These are phyloP conservation scores for Patella pellucida DNA, from an alignment of 2,888 invertebrate species.

Conservation along the genomic window DNA sequence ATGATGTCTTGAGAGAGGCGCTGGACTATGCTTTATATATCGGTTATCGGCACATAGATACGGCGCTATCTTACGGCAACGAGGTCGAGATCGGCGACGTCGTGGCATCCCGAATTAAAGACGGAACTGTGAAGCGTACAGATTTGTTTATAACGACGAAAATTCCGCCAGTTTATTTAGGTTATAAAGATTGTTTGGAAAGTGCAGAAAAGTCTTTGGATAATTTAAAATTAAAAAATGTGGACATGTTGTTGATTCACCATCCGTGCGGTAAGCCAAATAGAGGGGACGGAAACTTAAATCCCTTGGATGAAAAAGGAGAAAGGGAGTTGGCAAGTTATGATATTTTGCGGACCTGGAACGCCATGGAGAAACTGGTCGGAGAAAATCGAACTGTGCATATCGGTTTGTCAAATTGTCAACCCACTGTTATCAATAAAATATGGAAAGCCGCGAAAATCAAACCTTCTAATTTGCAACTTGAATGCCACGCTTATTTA, in stretches of 20 bases:
- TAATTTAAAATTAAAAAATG: conserved; percentile 45
- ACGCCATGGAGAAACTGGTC: conserved; percentile 44
- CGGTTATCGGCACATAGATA: conserved; percentile 57
- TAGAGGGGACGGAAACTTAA: conserved; percentile 39
- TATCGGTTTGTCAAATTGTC: conserved; percentile 61
- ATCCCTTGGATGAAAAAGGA: conserved; percentile 34
- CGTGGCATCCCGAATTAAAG: conserved; percentile 37
- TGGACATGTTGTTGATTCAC: conserved; percentile 59
- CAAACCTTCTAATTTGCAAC: conserved; percentile 52
- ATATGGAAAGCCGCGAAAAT: conserved; percentile 43
- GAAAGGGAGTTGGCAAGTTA: conserved; percentile 38
- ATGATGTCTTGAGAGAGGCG: conserved; percentile 41
- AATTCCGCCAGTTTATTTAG: conserved; percentile 42
- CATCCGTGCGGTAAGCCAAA: conserved; percentile 54
- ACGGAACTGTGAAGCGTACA: conserved; percentile 44
- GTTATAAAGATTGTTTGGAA: conserved; percentile 35
- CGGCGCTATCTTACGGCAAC: conserved; percentile 52
- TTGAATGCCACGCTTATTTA: conserved; percentile 56
- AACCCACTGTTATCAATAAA: conserved; percentile 42
- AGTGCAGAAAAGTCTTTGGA: conserved; percentile 49
- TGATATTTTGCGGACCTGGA: conserved; percentile 51
- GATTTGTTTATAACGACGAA: conserved; percentile 58
- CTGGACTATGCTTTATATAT: conserved; percentile 47
- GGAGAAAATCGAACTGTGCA: conserved; percentile 38
- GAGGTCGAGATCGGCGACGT: conserved; percentile 52